These are phyloP conservation scores for Cuniculus paca DNA, from an alignment of 2,797 vertebrate species.

Conservation along the genomic window DNA sequence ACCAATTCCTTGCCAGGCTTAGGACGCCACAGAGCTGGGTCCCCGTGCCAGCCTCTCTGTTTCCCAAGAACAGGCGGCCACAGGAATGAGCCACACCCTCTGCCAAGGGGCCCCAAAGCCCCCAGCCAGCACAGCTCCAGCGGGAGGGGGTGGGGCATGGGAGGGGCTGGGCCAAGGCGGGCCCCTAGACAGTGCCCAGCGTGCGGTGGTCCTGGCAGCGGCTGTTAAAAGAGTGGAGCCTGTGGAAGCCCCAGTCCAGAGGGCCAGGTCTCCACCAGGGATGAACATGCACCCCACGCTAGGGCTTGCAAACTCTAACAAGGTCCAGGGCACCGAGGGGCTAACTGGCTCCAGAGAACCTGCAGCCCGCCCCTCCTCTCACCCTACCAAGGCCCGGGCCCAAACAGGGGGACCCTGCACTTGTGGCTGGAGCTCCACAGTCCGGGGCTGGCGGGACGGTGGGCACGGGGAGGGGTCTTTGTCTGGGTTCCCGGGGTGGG, in stretches of 20 bases:
- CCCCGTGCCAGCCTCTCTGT: constrained; percentile 66
- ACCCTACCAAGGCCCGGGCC: not conserved
- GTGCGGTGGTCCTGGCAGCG: not conserved
- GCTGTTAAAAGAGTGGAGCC: not conserved
- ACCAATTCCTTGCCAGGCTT: constrained; percentile 26
- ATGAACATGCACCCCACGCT: not conserved
- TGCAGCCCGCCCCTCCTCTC: not conserved
- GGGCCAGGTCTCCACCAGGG: not conserved
- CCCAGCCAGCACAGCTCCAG: constrained; percentile 9
- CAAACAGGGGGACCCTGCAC: not conserved
- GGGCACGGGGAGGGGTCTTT: not conserved
- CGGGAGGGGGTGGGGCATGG: not conserved
- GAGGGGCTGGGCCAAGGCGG: not conserved
- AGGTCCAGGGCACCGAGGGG: not conserved
- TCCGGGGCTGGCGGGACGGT: not conserved
- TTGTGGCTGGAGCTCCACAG: not conserved
- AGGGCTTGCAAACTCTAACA: not conserved
- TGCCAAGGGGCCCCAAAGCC: constrained; percentile 59
- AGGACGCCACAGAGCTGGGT: constrained; percentile 59
- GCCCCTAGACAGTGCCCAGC: not conserved
- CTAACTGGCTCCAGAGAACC: not conserved
- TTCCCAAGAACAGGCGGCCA: constrained; percentile 67
- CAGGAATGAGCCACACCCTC: constrained; percentile 68
- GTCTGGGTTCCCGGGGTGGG: not conserved
- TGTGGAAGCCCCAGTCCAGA: not conserved